A percentile compares a stretch with the other conserved stretches of the same genome.
Conservation (phyloP, 2,888 invertebrate species). For the Himalopsyche tibetana region DNA sequence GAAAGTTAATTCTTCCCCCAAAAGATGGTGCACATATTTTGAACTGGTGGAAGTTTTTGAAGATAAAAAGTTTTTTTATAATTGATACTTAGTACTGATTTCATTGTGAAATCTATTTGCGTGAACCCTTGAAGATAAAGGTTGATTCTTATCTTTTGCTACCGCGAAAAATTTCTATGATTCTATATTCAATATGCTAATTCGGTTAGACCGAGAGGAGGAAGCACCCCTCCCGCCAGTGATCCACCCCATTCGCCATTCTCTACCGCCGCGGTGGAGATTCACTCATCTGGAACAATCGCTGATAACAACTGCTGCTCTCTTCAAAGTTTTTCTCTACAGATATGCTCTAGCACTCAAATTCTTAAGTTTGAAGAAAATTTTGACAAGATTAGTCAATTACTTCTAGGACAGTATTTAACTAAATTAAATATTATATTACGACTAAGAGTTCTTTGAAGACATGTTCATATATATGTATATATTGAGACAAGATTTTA, state of each 20-base stretch:
- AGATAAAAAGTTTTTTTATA: background rate
- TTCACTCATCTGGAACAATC: slow-evolving; percentile 63
- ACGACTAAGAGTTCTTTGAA: no score
- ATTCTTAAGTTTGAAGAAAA: slow-evolving; percentile 19
- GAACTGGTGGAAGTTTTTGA: no score
- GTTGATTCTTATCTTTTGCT: slow-evolving; percentile 43
- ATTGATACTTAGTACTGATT: background rate
- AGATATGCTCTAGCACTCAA: slow-evolving; percentile 37
- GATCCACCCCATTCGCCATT: slow-evolving; percentile 36
- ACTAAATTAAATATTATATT: background rate
- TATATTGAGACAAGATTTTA: no score
- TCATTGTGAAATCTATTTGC: background rate
- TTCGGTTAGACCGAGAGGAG: slow-evolving; percentile 47
- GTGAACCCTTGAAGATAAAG: background rate
- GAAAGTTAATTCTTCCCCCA: no score
- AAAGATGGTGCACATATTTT: no score
- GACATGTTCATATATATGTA: no score
- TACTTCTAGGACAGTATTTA: slow-evolving; percentile 2
- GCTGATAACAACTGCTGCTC: slow-evolving; percentile 61
- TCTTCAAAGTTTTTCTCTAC: slow-evolving; percentile 43
- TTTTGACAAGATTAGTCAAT: slow-evolving; percentile 40
- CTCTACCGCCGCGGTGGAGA: slow-evolving; percentile 35
- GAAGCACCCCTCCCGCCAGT: slow-evolving; percentile 2
- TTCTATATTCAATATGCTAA: slow-evolving; percentile 65
- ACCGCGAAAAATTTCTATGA: slow-evolving; percentile 59